A percentile compares a stretch with the other conserved stretches of the same genome.
Conservation (phyloP, 1,140 invertebrate genomes). For the Drosophila triauraria region DNA sequence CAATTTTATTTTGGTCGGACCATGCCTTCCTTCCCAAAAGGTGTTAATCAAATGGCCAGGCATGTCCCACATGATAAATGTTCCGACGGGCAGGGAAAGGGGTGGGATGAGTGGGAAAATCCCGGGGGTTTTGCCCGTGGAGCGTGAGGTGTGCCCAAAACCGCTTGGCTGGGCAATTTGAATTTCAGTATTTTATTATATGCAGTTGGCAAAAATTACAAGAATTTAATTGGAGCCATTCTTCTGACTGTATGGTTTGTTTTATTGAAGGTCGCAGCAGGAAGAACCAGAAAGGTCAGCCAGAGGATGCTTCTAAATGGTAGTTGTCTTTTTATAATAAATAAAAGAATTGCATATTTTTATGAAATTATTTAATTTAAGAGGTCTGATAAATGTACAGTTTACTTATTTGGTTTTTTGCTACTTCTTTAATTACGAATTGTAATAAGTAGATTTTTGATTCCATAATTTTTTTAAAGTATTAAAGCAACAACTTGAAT, state of each 20-base stretch:
- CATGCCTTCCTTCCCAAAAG: slow-evolving; percentile 35
- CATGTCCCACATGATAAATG: slow-evolving; percentile 72
- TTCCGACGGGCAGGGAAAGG: slow-evolving; percentile 1
- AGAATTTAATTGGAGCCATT: not conserved
- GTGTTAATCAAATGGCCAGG: slow-evolving; percentile 74
- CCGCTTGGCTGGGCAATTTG: not conserved
- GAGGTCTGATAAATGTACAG: not conserved
- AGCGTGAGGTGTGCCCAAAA: not conserved
- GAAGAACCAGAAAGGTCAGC: too few species aligned
- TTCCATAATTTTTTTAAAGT: too few species aligned
- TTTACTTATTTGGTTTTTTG: too few species aligned
- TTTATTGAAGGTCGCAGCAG: not conserved
- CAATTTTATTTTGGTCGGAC: slow-evolving; percentile 61
- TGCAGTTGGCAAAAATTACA: not conserved
- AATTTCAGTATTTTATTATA: not conserved
- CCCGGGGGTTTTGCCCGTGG: not conserved
- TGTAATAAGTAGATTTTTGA: too few species aligned
- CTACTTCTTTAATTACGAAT: too few species aligned
- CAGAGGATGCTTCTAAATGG: too few species aligned
- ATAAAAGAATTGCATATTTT: not conserved
- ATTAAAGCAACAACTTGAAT: too few species aligned
- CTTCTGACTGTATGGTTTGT: too few species aligned
- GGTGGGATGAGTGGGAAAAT: not conserved
- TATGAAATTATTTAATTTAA: not conserved
- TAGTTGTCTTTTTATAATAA: not conserved